phyloP scores from a whole-genome alignment of 2,888 invertebrate species.

The Petrophora chlorosata region DNA sequence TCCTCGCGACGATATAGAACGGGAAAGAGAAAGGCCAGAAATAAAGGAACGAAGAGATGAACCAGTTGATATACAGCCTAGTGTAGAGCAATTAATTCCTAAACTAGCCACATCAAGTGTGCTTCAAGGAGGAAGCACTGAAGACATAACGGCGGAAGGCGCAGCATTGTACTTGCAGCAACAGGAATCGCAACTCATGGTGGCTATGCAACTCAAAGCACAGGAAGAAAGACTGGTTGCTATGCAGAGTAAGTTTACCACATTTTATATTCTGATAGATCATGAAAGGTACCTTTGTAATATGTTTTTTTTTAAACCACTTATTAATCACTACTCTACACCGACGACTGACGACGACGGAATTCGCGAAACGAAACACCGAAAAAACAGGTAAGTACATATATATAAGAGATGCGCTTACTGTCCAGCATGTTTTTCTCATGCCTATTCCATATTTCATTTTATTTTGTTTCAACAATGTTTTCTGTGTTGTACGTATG shows the following conservation, averaged over 20 bases:
- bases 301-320: no score
- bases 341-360: no score
- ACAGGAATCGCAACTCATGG: slow-evolving; percentile 85
- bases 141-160: slow-evolving; percentile 80
- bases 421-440: no score
- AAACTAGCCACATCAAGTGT: slow-evolving; percentile 32
- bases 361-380: no score
- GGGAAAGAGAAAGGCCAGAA: slow-evolving; percentile 31
- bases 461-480: no score
- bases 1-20: slow-evolving; percentile 23
- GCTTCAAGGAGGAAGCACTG: slow-evolving; percentile 52
- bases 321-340: no score
- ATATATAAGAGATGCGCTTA: no score
- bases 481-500: no score
- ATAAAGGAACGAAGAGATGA: slow-evolving; percentile 33
- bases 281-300: no score
- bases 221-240: slow-evolving; percentile 84
- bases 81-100: slow-evolving; percentile 32
- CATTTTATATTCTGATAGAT: slow-evolving; percentile 1
- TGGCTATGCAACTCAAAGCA: slow-evolving; percentile 85
- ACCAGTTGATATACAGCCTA: slow-evolving; percentile 10
- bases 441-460: no score
- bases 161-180: slow-evolving; percentile 83
- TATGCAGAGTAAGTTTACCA: slow-evolving; percentile 72
- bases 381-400: no score